Base-by-base conservation (phyloP, 1,140 invertebrate species). In the Halotydeus destructor region DNA sequence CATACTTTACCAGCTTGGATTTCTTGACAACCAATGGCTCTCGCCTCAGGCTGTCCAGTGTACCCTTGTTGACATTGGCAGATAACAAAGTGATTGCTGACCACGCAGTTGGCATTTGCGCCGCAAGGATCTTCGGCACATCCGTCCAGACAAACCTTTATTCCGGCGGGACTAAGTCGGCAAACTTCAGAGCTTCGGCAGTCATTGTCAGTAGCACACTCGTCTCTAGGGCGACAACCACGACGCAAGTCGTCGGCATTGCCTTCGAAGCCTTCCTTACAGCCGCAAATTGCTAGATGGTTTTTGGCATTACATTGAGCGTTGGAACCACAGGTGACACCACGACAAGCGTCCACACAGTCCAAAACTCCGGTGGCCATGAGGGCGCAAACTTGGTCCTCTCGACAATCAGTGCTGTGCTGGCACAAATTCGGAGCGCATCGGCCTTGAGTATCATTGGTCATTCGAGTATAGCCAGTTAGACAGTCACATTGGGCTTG, bases 51-150 rank as follows among this genome's bases (percentile, higher is more conserved):
- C 61, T 86, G 78, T 35, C 83, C 82, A 8, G 79, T 82, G 43
- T 70, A 76, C 16, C 80, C 82, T 14, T 76, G 63, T 53, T 71
- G 61, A 56, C 84, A 89, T 5, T 69, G 69, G 53, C 83, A 89
- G 11, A 76, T 63, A 2, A 74, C 69, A 51, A 52, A 50, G 32
- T 54, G 53, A 18, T 49, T 44, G 24, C 47, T 47, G 1, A 48
- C 51, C 3, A 38, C 30, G 35, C 53, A 54, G 22, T 47, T 16
- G 5, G 53, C 43, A 42, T 54, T 51, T 9, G 47, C 44, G 8
- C 53, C 52, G 28, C 52, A 53, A n/a, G 49, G 35, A 21, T 45
- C 47, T 27, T 37, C 48, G 11, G 38, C 41, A 37, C 49, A 54
- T 9, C 47, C 50, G 45, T 54, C 52, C 38, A 53, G 30, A 46